phyloP scores from a whole-genome alignment of 2,113 vertebrate genomes.

The Cavia aperea region DNA sequence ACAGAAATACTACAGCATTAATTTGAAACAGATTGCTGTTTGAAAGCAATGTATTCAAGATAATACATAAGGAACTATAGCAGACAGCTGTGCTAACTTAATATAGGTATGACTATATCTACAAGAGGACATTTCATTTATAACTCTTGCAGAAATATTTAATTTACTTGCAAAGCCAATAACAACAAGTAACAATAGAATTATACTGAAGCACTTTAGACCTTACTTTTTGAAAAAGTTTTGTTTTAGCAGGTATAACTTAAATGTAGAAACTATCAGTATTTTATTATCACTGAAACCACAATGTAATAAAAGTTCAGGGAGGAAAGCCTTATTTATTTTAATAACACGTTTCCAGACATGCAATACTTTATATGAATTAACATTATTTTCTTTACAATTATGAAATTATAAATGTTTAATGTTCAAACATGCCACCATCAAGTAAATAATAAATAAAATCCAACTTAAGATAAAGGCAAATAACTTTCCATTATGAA shows the following conservation, averaged over 20 bases:
- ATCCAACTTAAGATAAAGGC: slow-evolving; percentile 36
- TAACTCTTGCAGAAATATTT: slow-evolving; percentile 5
- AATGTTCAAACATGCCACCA: slow-evolving; percentile 31
- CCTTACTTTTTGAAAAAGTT: slow-evolving; percentile 15
- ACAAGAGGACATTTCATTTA: background rate
- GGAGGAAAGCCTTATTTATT: background rate
- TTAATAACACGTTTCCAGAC: slow-evolving; percentile 48
- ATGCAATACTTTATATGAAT: slow-evolving; percentile 49
- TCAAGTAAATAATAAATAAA: slow-evolving; percentile 45
- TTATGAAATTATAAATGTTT: background rate
- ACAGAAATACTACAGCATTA: background rate
- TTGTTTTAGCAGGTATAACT: background rate
- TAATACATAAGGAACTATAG: background rate
- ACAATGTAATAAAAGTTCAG: background rate
- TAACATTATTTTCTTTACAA: slow-evolving; percentile 58
- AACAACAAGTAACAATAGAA: slow-evolving; percentile 28
- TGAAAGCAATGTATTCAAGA: slow-evolving; percentile 33
- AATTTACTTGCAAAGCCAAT: background rate
- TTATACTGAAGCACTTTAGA: slow-evolving; percentile 31
- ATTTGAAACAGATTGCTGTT: slow-evolving; percentile 5
- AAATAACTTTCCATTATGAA: slow-evolving; percentile 45
- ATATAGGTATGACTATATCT: background rate
- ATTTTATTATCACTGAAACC: slow-evolving; percentile 42
- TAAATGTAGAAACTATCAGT: slow-evolving; percentile 31
- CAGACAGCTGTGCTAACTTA: background rate